Evolutionary conservation across 1,140 invertebrate species (phyloP), one percentile per base, ranked within the genome.

Genomic region (Ceratina calcarata): DNA sequence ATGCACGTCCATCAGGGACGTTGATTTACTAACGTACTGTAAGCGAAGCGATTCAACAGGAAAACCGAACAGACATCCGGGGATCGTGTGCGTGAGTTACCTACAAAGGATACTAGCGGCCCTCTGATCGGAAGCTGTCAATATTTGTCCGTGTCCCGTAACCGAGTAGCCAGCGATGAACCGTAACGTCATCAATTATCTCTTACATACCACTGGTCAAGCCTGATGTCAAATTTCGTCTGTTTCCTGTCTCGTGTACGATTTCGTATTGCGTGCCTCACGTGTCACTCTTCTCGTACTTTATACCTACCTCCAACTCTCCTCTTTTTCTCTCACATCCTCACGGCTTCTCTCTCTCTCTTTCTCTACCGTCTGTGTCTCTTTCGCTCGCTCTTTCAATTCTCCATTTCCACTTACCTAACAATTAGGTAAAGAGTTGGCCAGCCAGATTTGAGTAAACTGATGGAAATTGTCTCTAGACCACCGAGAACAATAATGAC

Each of bases 171-270:
- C 80, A 86, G 85, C 86, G 88, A 88, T 90, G 87, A 87, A 88
- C 86, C 86, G 81, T 87, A 86, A 83, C 82, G 79, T 90, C 89
- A 89, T 90, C 89, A 91, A 91, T 91, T 91, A 91, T 91, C 88
- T 86, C 88, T 90, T 89, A 90, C 85, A 90, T 88, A 82, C 87
- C 82, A 20, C 65, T 58, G 71, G 15, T 55, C 80, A 80, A 89
- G 79, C 69, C 86, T 72, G 83, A 80, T 84, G 84, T 89, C 80
- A 88, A 89, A 88, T 88, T 89, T 83, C 82, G 82, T 78, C 78
- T 68, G 82, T 86, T 80, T 80, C 78, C 79, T 82, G 61, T 65
- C 73, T 72, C 81, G 15, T 61, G 62, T 49, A 18, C 77, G 58
- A 64, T 58, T 58, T n/a, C 32, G 8, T 58, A 61, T 53, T 27